These are phyloP conservation scores for Lepilemur septentrionalis DNA, from an alignment of 2,797 vertebrate species.

Conservation along the genomic window DNA sequence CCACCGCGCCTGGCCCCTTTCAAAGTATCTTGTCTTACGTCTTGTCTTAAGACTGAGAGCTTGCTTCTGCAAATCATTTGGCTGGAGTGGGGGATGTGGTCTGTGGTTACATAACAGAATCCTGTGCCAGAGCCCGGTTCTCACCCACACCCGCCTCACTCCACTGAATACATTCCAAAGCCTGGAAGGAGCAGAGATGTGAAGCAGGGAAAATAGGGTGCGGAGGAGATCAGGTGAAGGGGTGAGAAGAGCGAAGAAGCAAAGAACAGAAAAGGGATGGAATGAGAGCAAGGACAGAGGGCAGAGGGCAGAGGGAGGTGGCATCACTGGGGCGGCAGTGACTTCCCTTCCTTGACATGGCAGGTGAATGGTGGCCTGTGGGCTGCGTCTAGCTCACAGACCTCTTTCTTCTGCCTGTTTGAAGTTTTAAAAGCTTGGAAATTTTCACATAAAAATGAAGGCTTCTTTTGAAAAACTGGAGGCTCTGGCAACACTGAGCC, in stretches of 20 bases:
- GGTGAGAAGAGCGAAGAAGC: not conserved
- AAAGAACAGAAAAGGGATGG: not conserved
- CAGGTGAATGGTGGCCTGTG: not conserved
- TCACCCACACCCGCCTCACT: constrained; percentile 27
- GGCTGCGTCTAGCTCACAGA: not conserved
- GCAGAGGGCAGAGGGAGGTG: not conserved
- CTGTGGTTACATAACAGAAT: constrained; percentile 54
- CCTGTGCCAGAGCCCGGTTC: constrained; percentile 36
- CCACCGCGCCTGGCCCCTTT: not conserved
- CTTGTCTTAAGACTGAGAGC: not conserved
- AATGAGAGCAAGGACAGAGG: not conserved
- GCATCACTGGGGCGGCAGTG: fast-evolving
- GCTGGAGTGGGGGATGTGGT: constrained; percentile 47
- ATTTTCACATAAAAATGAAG: not conserved
- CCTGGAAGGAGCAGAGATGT: not conserved
- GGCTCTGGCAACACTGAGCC: not conserved
- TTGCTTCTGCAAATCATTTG: constrained; percentile 55
- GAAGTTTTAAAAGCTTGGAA: not conserved
- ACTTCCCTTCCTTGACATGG: not conserved
- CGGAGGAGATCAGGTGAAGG: not conserved
- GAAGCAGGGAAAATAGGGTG: not conserved
- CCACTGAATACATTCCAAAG: constrained; percentile 10
- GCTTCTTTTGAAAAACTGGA: not conserved
- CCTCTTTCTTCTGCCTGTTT: not conserved
- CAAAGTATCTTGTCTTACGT: not conserved